Evolutionary conservation across 2,888 invertebrate genomes (phyloP).

Genomic region (Acholoe squamosa): DNA sequence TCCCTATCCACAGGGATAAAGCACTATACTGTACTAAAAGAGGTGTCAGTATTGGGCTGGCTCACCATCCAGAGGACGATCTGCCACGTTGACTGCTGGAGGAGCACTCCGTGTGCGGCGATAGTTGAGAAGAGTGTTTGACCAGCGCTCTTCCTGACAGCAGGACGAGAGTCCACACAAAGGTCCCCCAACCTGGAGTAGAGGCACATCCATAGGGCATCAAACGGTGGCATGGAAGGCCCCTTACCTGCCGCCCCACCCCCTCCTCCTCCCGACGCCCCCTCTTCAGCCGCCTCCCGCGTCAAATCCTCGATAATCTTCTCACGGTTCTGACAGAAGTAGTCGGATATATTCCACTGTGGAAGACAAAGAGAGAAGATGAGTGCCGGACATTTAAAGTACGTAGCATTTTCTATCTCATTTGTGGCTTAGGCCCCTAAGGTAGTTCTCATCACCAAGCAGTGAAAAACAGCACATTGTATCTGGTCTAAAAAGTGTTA

Average conservation of each 20-base stretch:
- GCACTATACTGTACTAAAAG: too few relatives aligned
- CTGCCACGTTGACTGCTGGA: constrained; percentile 95
- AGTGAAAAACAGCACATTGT: too few relatives aligned
- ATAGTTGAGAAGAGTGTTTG: constrained; percentile 99
- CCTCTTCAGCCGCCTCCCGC: constrained; percentile 65
- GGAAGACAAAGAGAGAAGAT: constrained; percentile 76
- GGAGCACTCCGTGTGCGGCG: constrained; percentile 95
- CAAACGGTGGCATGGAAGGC: constrained; percentile 87
- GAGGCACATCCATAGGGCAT: constrained; percentile 97
- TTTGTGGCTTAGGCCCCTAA: too few relatives aligned
- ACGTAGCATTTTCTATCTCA: too few relatives aligned
- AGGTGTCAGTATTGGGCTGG: too few relatives aligned
- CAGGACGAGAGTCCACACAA: constrained; percentile 97
- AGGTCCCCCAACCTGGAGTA: constrained; percentile 86
- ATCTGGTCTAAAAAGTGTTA: too few relatives aligned
- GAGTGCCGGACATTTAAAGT: too few relatives aligned
- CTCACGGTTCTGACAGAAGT: constrained; percentile 96
- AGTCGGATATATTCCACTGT: constrained; percentile 99
- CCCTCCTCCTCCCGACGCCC: not conserved
- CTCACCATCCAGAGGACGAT: constrained; percentile 93
- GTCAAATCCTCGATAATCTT: constrained; percentile 79
- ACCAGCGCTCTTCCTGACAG: constrained; percentile 97
- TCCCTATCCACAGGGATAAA: too few relatives aligned
- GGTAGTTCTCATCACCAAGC: too few relatives aligned
- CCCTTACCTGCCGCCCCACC: constrained; percentile 28